Conservation (phyloP, 23 tunicate genomes). For the Phallusia fumigata region DNA sequence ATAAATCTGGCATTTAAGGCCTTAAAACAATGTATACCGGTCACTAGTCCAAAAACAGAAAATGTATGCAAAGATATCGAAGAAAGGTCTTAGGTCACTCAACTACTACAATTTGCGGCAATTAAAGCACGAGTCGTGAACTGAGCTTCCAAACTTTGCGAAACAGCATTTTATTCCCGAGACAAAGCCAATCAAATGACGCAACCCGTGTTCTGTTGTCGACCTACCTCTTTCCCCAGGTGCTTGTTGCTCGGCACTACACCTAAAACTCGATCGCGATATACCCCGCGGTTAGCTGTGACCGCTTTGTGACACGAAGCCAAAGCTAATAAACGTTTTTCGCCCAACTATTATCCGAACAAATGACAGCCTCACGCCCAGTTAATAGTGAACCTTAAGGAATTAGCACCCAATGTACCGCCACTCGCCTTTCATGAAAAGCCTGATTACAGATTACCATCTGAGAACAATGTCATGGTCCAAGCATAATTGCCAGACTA, state of each 20-base stretch:
- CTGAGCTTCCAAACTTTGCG: no score
- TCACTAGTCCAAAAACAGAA: no score
- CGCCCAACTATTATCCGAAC: background rate
- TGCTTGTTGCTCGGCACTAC: no score
- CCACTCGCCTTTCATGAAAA: background rate
- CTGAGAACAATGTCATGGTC: background rate
- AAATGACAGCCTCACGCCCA: slow-evolving; percentile 2
- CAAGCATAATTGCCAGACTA: background rate
- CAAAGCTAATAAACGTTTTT: background rate
- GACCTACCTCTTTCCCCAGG: background rate
- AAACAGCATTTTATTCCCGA: no score
- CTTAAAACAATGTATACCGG: no score
- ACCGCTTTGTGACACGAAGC: background rate
- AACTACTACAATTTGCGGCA: no score
- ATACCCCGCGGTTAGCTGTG: background rate
- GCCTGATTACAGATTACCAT: background rate
- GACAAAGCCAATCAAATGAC: no score
- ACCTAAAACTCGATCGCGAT: no score
- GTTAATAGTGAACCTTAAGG: background rate
- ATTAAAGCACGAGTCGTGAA: no score
- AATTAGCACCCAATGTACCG: background rate
- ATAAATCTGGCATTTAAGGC: no score
- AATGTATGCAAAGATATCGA: no score
- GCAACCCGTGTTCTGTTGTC: background rate
- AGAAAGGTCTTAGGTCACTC: no score